Conservation (phyloP, 2,797 vertebrate species). For the Trachops cirrhosus region DNA sequence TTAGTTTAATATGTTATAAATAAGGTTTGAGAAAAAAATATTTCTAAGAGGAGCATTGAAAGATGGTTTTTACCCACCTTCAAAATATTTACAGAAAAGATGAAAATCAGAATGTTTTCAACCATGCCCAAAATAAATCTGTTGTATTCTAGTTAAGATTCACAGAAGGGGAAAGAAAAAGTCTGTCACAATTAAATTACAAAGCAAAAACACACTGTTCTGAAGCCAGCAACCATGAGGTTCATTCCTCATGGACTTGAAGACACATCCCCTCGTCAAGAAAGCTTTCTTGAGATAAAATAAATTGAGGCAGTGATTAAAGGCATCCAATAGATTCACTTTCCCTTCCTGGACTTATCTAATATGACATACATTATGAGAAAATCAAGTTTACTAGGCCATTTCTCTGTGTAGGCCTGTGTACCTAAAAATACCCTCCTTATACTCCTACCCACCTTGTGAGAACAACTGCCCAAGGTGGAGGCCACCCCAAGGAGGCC, state of each 20-base stretch:
- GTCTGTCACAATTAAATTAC: constrained; percentile 60
- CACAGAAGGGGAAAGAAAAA: constrained; percentile 59
- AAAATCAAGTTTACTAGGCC: not conserved
- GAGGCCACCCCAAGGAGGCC: not conserved
- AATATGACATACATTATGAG: not conserved
- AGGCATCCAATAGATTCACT: not conserved
- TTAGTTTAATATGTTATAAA: constrained; percentile 49
- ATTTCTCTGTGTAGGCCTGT: not conserved
- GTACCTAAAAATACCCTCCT: not conserved
- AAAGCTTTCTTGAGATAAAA: constrained; percentile 24
- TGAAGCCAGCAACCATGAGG: constrained; percentile 50
- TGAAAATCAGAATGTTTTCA: constrained; percentile 70
- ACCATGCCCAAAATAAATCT: constrained; percentile 65
- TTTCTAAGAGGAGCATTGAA: constrained; percentile 52
- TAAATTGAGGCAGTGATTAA: not conserved
- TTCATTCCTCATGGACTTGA: not conserved
- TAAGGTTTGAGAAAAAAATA: constrained; percentile 34
- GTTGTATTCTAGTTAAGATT: constrained; percentile 68
- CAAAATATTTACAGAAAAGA: constrained; percentile 72
- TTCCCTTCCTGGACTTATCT: not conserved
- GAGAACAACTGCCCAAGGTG: not conserved
- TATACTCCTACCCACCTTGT: not conserved
- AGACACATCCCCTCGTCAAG: not conserved
- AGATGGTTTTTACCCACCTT: constrained; percentile 56
- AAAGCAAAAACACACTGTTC: constrained; percentile 35